Conservation (phyloP, 2,797 vertebrate genomes). For the Acanthis flammea region DNA sequence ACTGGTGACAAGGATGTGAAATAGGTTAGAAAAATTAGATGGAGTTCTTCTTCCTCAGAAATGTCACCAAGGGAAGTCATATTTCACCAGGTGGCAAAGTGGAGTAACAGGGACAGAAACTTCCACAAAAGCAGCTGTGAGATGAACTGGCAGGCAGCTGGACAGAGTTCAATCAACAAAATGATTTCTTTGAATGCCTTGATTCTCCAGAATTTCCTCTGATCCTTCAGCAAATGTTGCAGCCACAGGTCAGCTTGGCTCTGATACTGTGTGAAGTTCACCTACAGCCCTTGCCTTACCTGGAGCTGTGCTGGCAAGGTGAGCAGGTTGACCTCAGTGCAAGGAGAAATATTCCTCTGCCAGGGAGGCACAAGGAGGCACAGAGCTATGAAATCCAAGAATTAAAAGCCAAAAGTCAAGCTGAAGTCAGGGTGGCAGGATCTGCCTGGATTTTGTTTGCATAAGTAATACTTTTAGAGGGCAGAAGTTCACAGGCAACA, state of each 20-base stretch:
- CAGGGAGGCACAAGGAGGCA: not conserved
- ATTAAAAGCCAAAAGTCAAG: not conserved
- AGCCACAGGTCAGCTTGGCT: not conserved
- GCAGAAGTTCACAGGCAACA: not conserved
- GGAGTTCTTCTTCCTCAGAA: not conserved
- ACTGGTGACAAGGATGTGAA: not conserved
- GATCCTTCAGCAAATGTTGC: not conserved
- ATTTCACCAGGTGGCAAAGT: not conserved
- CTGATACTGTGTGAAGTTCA: accelerated
- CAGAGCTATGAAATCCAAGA: not conserved
- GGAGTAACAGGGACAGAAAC: not conserved
- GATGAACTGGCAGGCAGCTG: not conserved
- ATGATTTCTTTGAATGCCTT: not conserved
- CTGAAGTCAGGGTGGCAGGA: not conserved
- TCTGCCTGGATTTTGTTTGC: not conserved
- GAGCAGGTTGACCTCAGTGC: not conserved
- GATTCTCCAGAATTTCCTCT: not conserved
- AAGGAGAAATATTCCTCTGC: not conserved
- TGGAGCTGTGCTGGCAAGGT: accelerated
- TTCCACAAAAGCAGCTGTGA: not conserved
- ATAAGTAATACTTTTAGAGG: not conserved
- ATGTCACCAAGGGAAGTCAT: not conserved
- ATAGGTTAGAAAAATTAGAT: not conserved
- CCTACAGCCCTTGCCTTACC: not conserved
- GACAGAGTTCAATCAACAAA: not conserved